phyloP scores from a whole-genome alignment of 2,888 invertebrate genomes.

The Philopedon plagiatum region DNA sequence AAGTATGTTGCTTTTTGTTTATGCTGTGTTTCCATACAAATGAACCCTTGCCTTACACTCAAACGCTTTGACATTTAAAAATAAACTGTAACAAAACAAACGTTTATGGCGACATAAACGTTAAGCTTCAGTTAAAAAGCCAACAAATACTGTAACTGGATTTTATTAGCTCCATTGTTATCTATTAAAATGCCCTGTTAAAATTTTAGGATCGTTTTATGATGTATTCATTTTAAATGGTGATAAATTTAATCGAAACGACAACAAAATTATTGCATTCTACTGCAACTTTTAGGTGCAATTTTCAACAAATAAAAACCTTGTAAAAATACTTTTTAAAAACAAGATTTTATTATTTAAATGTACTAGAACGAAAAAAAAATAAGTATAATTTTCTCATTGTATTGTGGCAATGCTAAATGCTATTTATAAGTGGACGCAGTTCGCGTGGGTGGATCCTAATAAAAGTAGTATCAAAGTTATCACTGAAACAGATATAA shows the following conservation, averaged over 20 bases:
- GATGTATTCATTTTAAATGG: neutral
- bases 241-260: slow-evolving; percentile 2
- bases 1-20: neutral
- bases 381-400: too few relatives aligned
- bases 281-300: neutral
- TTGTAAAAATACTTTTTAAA: too few relatives aligned
- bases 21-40: neutral
- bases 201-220: neutral
- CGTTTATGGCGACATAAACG: slow-evolving; percentile 16
- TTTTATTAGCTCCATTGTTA: slow-evolving; percentile 22
- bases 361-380: too few relatives aligned
- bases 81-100: slow-evolving; percentile 13
- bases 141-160: slow-evolving; percentile 27
- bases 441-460: too few relatives aligned
- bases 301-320: too few relatives aligned
- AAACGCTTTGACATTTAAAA: neutral
- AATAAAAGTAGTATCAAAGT: too few relatives aligned
- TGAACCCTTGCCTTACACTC: neutral
- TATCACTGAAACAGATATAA: too few relatives aligned
- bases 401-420: too few relatives aligned
- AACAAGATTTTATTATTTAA: too few relatives aligned
- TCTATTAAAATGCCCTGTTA: neutral
- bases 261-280: neutral
- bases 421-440: too few relatives aligned
- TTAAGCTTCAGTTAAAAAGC: slow-evolving; percentile 20